Base-by-base conservation (phyloP, 1,140 invertebrate genomes). In the Pogonus chalceus region DNA sequence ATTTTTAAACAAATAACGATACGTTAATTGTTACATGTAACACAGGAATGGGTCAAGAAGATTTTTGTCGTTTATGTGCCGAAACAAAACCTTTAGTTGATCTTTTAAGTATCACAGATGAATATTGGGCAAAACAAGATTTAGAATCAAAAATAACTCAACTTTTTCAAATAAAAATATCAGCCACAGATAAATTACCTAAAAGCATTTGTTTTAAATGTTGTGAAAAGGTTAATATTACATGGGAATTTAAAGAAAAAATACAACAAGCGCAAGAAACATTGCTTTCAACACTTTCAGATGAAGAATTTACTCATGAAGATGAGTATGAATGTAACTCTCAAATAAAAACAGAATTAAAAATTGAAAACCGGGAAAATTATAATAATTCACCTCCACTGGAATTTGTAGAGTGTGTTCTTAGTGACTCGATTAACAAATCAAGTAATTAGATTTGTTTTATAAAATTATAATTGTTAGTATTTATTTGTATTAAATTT, bases 11-110 rank as follows among this genome's bases (percentile, higher is more conserved):
- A n/a, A n/a, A n/a, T n/a, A n/a, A n/a, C n/a, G n/a, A n/a, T n/a
- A n/a, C n/a, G n/a, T n/a, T n/a, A n/a, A n/a, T n/a, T n/a, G n/a
- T n/a, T n/a, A n/a, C n/a, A n/a, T n/a, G n/a, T n/a, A 31, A 4
- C 7, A 24, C 7, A 53, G 61, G 53, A 57, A 73, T 72, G 72
- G 60, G 67, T 16, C 62, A 67, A 21, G 57, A 54, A 22, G 66
- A 68, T 46, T 59, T 74, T 20, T 79, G 77, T 65, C 73, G 77
- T 59, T 66, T 79, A 21, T 78, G 77, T 60, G 76, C 75, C 57
- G 72, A 75, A 56, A 57, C 60, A 20, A 74, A 72, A 55, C 23
- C 39, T 16, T 53, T 49, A 35, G 24, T 51, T 3, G 56, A 62
- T 56, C 56, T 65, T 21, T 49, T 65, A 26, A 47, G 53, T 31